Base-by-base conservation (phyloP, 35 echinoderm and acorn worm species). In the Eucidaris tribuloides region DNA sequence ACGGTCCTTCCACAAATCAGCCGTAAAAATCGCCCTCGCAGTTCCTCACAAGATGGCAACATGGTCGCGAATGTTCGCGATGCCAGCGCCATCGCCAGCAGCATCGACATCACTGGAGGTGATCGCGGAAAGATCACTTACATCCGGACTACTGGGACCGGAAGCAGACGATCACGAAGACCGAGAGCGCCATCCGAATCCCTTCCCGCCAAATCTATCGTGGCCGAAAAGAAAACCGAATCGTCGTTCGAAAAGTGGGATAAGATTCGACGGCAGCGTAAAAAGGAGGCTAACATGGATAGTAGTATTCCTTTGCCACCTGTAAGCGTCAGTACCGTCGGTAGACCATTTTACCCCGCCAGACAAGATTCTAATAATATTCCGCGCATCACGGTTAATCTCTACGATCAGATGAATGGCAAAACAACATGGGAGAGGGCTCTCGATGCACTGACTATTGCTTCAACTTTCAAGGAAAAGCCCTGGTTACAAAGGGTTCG, bases 381-480 rank as follows among this genome's bases (percentile, higher is more conserved):
- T 4, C 95, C 95, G 11, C 78, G 90, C 18, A 60, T 79, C 42
- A 98, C 95, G 1, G 50, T 98, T 0, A 82, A 93, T 17, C 56
- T 88, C 27, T 98, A 89, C 31, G 95, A 98, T 22, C 55, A 86
- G 15, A 43, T 91, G 3, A 98, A 61, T 23, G 95, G 95, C 4
- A 81, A 77, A 14, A 93, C 95, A 1, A 93, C 95, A 2, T 93
- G 95, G 86, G 95, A 98, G 30, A 63, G 86, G 37, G 95, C 95
- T 7, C 89, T 98, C 29, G 86, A 93, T 42, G 84, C 95, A 1
- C 46, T 98, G 24, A 92, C 95, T 2, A 86, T 98, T 7, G 91
- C 95, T 2, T 93, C 95, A 42, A 80, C 90, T 6, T 98, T 98
- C 55, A 90, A 89, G 57, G 95, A 98, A 36, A 98, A 93, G 41